Evolutionary conservation across 2,888 invertebrate genomes (phyloP), one percentile per base, ranked within the genome.

Genomic region (Laothoe populi): DNA sequence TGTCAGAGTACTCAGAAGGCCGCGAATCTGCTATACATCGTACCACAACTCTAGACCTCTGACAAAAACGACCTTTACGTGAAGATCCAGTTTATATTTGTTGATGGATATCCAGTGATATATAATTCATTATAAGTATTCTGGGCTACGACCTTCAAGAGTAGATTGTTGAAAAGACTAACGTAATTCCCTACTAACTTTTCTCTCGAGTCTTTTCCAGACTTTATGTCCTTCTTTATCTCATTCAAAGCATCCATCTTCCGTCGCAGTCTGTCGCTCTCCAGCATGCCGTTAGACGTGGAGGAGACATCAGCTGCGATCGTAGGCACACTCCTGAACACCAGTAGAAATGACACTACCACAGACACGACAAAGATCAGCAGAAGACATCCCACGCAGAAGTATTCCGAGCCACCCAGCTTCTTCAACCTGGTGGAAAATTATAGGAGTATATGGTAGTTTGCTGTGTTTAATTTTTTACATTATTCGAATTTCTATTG

Each of bases 361-460:
- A 85, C 75, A 0, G 84, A 81, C 0, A 85, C 60, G 0, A 70
- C 57, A 66, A 88, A 85, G 0, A 87, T 11, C 0, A 84, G 21
- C 0, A 77, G 57, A 0, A 88, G 72, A 4, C 83, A 84, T 0
- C 65, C 71, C 0, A 87, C 66, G 57, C 88, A 84, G 0, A 82
- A 72, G 63, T 83, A 84, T 26, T 88, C 86, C 0, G 84, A 82
- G 2, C 70, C 73, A 0, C 79, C 58, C 0, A 88, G 61, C 13
- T 74, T 81, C 57, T 82, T 85, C 1, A 89, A 63, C 0, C 88
- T 88, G 77, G 3, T 67, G 75, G 46, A 48, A 53, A 49, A n/a
- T 31, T 8, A 31, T 31, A 31, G 5, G 31, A 31, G 2, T 8
- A 31, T 31, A 4, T 31, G 31, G n/a, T n/a, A n/a, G n/a, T n/a